These are phyloP conservation scores for Diplolepis rosae DNA, from an alignment of 2,888 invertebrate species.

Conservation along the genomic window DNA sequence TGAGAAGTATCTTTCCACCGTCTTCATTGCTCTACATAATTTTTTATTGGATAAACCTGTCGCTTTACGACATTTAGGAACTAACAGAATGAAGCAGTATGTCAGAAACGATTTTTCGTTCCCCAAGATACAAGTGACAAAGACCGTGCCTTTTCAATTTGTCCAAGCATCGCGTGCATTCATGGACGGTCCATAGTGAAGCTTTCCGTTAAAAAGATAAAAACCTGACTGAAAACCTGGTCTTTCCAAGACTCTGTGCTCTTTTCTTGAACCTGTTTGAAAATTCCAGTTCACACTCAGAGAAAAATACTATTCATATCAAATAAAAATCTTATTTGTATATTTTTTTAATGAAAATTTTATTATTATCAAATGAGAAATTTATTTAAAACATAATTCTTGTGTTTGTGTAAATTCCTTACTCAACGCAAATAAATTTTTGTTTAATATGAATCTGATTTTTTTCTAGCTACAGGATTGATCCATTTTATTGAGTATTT, in stretches of 20 bases:
- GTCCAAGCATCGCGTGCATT: constrained; percentile 2
- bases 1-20: background rate
- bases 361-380: too few species aligned
- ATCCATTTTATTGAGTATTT: background rate
- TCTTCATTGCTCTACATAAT: background rate
- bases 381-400: too few species aligned
- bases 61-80: background rate
- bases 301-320: too few species aligned
- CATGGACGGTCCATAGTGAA: background rate
- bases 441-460: too few species aligned
- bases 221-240: background rate
- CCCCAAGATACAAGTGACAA: constrained; percentile 6
- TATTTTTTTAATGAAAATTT: background rate
- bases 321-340: background rate
- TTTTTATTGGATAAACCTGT: constrained; percentile 9
- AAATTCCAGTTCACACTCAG: constrained; percentile 15
- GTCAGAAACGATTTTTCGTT: constrained; percentile 12
- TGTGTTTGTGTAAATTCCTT: too few species aligned
- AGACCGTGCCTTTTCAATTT: constrained; percentile 23
- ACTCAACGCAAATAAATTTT: too few species aligned
- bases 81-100: background rate
- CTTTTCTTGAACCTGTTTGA: constrained; percentile 5
- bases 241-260: background rate
- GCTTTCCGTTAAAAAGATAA: constrained; percentile 8
- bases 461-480: too few species aligned